Evolutionary conservation across 2,113 vertebrate species (phyloP).

Genomic region (Orientallactaga bullata): DNA sequence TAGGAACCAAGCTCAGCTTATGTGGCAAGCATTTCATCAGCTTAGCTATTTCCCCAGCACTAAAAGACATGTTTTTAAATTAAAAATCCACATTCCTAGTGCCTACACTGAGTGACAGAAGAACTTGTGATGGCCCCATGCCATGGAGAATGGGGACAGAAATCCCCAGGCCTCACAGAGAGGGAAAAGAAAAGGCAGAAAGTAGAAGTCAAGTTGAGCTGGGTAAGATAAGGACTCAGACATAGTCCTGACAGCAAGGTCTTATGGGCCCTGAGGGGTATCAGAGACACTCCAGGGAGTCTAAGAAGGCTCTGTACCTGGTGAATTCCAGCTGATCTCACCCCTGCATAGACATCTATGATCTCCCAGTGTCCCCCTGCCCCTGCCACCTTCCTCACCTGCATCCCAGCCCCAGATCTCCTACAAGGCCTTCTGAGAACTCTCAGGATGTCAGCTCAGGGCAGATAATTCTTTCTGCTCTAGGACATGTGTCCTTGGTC

Average conservation of each 20-base stretch:
- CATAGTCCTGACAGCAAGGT: too few species aligned
- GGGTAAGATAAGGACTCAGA: not conserved
- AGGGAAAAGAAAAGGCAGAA: not conserved
- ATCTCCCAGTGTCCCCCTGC: not conserved
- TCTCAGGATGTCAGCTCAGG: not conserved
- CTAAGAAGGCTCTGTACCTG: too few species aligned
- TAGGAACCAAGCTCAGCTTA: too few species aligned
- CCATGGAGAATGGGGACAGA: not conserved
- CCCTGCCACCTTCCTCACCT: not conserved
- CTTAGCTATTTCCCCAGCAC: too few species aligned
- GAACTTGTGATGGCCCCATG: not conserved
- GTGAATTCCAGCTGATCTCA: not conserved
- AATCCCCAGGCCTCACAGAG: not conserved
- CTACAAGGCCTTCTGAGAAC: not conserved
- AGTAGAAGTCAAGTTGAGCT: not conserved
- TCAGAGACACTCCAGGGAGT: too few species aligned
- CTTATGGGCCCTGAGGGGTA: not conserved
- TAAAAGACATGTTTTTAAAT: too few species aligned
- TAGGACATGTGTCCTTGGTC: not conserved
- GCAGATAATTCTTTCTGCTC: not conserved
- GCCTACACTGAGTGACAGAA: not conserved
- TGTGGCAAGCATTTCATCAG: too few species aligned
- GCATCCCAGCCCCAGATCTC: not conserved
- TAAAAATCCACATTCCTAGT: not conserved
- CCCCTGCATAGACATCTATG: fast-evolving